Percentiles rank a stretch among this genome's conserved stretches.
Evolutionary conservation across 2,888 invertebrate species (phyloP).

Genomic region (Drosophila mimica): DNA sequence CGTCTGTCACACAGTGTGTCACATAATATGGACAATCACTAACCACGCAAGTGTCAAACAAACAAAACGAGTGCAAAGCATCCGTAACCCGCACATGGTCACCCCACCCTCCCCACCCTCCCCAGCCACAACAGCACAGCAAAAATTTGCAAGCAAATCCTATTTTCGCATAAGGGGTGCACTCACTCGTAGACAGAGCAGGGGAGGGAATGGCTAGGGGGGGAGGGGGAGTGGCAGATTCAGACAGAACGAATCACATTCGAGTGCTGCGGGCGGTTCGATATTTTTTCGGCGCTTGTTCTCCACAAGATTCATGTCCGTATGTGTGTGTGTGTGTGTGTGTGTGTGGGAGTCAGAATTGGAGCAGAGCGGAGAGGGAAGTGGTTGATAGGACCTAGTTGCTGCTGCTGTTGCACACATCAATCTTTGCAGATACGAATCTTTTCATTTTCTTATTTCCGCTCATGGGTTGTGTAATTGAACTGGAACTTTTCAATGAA

Average conservation of each 20-base stretch:
- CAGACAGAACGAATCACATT: conserved; percentile 51
- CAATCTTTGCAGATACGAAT: conserved; percentile 76
- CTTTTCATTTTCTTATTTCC: conserved; percentile 78
- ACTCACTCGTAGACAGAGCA: conserved; percentile 34
- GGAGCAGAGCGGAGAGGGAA: not conserved
- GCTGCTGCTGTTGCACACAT: conserved; percentile 64
- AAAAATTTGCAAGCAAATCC: conserved; percentile 74
- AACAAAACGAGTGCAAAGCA: conserved; percentile 62
- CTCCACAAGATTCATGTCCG: conserved; percentile 24
- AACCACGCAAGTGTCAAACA: conserved; percentile 76
- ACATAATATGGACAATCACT: conserved; percentile 75
- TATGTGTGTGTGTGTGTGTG: not conserved
- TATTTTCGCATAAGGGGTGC: conserved; percentile 63
- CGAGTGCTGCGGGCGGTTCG: conserved; percentile 70
- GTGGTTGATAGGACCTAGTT: conserved; percentile 26
- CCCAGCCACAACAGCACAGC: conserved; percentile 11
- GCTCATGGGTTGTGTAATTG: conserved; percentile 73
- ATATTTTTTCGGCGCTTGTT: conserved; percentile 49
- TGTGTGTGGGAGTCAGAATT: not conserved
- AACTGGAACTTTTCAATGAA: conserved; percentile 62
- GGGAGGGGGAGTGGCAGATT: conserved; percentile 2
- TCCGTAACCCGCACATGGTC: conserved; percentile 8
- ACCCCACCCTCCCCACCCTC: conserved; percentile 25
- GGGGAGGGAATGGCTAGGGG: not conserved
- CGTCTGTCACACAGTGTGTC: conserved; percentile 56